Percentiles rank a stretch among this genome's conserved stretches.
Evolutionary conservation across 2,113 vertebrate genomes (phyloP).

Genomic region (human (Homo sapiens)): GRCh38 chr9:119045501-119046000

Average conservation of each 20-base stretch:
- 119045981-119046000: background rate
- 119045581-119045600: background rate
- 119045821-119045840: background rate
- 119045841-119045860: background rate
- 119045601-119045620: background rate
- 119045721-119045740: background rate
- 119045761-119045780: background rate
- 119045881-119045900: background rate
- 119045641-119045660: rapidly evolving
- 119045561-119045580: background rate
- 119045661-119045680: background rate
- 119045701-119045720: background rate
- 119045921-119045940: no score
- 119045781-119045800: background rate
- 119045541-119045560: background rate
- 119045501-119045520: background rate
- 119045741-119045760: background rate
- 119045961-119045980: background rate
- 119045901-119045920: background rate
- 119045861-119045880: background rate
- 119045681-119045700: background rate
- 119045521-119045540: background rate
- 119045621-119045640: rapidly evolving
- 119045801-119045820: background rate
- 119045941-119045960: rapidly evolving